Evolutionary conservation across 2,888 invertebrate species (phyloP).

Genomic region (Leucania comma): DNA sequence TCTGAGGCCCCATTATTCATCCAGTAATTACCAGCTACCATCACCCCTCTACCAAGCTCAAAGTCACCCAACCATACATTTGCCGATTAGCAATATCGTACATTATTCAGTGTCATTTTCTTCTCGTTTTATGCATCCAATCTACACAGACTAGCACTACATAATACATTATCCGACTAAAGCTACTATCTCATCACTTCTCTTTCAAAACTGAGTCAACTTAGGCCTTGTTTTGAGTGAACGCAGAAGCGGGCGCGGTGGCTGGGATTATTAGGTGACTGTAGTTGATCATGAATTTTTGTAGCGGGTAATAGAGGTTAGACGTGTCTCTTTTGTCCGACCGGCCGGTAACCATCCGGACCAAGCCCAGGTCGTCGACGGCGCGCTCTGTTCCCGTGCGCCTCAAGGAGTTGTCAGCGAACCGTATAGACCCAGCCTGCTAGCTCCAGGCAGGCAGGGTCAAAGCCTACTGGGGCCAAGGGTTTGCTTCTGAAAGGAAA

Average conservation of each 20-base stretch:
- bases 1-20: neutral
- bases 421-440: no score
- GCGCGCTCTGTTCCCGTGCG: no score
- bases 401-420: no score
- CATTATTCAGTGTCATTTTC: neutral
- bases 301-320: neutral
- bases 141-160: neutral
- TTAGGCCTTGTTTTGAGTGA: neutral
- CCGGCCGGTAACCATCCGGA: no score
- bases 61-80: neutral
- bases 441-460: no score
- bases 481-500: no score
- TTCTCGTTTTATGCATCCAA: neutral
- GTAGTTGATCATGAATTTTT: neutral
- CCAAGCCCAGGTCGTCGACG: no score
- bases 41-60: neutral
- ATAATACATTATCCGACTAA: neutral
- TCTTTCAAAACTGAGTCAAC: slow-evolving; percentile 19
- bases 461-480: no score
- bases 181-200: neutral
- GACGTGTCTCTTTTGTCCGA: no score
- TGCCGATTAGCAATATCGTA: neutral
- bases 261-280: neutral
- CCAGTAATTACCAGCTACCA: neutral
- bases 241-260: neutral